A percentile compares a stretch with the other conserved stretches of the same genome.
Conservation (phyloP, 2,888 invertebrate genomes). For the Hypomecis punctinalis region DNA sequence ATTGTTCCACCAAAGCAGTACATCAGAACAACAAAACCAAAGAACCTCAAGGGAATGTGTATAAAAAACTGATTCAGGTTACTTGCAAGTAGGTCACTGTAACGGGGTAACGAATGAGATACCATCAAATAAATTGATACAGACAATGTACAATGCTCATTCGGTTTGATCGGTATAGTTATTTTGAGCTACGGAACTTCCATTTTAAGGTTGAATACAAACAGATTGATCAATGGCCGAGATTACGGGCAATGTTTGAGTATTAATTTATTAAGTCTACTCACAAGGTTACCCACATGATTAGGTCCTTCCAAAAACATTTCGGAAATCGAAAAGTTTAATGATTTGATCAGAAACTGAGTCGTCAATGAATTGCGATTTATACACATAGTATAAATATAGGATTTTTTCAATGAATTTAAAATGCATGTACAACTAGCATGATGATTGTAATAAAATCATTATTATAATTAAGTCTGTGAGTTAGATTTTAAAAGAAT, state of each 20-base stretch:
- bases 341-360: too few species aligned
- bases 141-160: constrained; percentile 29
- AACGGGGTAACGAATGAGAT: constrained; percentile 31
- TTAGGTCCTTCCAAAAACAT: too few species aligned
- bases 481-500: too few species aligned
- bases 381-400: too few species aligned
- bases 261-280: not conserved
- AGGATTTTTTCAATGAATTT: too few species aligned
- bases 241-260: not conserved
- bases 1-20: constrained; percentile 8
- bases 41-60: constrained; percentile 23
- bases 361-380: too few species aligned
- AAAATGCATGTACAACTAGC: too few species aligned
- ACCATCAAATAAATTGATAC: constrained; percentile 37
- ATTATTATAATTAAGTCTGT: too few species aligned
- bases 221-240: constrained; percentile 5
- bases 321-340: too few species aligned
- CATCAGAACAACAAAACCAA: constrained; percentile 20
- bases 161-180: constrained; percentile 30
- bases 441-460: too few species aligned
- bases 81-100: constrained; percentile 33
- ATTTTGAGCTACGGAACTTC: constrained; percentile 16
- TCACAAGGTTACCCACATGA: too few species aligned
- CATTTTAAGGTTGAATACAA: constrained; percentile 16
- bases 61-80: constrained; percentile 30